Conservation (phyloP, 2,888 invertebrate species). For the Drosophila austrosaltans region DNA sequence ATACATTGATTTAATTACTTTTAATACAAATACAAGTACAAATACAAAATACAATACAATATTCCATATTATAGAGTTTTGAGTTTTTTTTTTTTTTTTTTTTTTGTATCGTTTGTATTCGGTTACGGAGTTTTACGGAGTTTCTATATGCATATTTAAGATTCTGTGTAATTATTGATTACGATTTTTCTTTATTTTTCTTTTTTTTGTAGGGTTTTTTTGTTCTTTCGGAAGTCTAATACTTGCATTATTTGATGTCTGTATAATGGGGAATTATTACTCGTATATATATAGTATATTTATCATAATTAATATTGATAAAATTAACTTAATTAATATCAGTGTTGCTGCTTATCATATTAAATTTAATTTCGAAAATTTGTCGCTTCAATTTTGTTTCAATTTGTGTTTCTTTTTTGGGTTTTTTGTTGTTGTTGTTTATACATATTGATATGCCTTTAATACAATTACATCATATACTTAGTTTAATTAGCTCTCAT, state of each 20-base stretch:
- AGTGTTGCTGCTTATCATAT: conserved; percentile 68
- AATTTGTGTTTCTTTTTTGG: neutral
- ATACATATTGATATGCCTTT: conserved; percentile 54
- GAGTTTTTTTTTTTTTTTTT: too few relatives aligned
- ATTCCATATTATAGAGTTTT: conserved; percentile 19
- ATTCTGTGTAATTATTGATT: conserved; percentile 34
- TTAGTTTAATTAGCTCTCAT: conserved; percentile 41
- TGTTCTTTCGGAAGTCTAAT: conserved; percentile 68
- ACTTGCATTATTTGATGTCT: conserved; percentile 50
- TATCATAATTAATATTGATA: conserved; percentile 59
- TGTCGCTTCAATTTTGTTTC: conserved; percentile 50
- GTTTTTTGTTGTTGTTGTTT: conserved; percentile 14
- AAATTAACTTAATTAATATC: conserved; percentile 74
- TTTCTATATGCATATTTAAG: conserved; percentile 20
- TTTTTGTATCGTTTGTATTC: conserved; percentile 8
- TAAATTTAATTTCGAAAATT: conserved; percentile 61
- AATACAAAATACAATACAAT: conserved; percentile 47
- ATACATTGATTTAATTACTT: conserved; percentile 19
- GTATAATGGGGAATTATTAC: conserved; percentile 46
- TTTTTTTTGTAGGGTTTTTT: neutral
- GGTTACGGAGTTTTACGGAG: conserved; percentile 15
- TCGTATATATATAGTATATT: neutral
- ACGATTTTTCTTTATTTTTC: conserved; percentile 30
- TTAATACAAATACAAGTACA: conserved; percentile 44
- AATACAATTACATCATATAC: conserved; percentile 53